These are phyloP conservation scores for Drosophila triauraria DNA, from an alignment of 1,140 invertebrate genomes.

Conservation along the genomic window DNA sequence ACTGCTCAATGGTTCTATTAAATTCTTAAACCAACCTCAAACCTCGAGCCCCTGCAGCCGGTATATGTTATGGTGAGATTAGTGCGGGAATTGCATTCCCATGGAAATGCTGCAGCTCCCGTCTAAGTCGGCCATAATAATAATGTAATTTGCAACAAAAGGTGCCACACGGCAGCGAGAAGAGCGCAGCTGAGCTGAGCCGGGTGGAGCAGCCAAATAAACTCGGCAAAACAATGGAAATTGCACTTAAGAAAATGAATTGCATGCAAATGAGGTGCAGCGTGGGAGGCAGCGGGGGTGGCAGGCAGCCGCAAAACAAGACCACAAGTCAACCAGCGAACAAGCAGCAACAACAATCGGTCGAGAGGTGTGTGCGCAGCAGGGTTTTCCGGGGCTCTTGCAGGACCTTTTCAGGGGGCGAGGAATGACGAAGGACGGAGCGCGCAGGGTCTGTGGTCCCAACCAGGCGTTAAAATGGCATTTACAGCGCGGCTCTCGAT, in stretches of 20 bases:
- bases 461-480: slow-evolving; percentile 67
- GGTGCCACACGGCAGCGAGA: slow-evolving; percentile 30
- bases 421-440: background rate
- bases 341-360: slow-evolving; percentile 56
- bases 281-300: slow-evolving; percentile 14
- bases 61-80: slow-evolving; percentile 53
- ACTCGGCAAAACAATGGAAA: slow-evolving; percentile 76
- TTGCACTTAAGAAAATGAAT: slow-evolving; percentile 84
- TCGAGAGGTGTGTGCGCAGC: slow-evolving; percentile 31
- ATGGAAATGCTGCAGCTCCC: slow-evolving; percentile 23
- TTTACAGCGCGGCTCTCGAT: slow-evolving; percentile 51
- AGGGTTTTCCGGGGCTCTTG: slow-evolving; percentile 17
- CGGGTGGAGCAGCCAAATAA: slow-evolving; percentile 58
- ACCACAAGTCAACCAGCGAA: slow-evolving; percentile 76
- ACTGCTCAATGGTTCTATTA: slow-evolving; percentile 31
- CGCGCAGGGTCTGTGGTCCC: slow-evolving; percentile 29
- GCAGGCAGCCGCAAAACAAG: slow-evolving; percentile 63
- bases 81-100: slow-evolving; percentile 8
- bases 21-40: slow-evolving; percentile 24
- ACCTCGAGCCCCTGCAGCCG: slow-evolving; percentile 13
- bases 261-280: slow-evolving; percentile 77
- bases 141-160: slow-evolving; percentile 77
- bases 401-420: background rate
- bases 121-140: slow-evolving; percentile 60
- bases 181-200: slow-evolving; percentile 19